Base-by-base conservation (phyloP, 2,113 vertebrate species). In the Rhynchomys soricoides region DNA sequence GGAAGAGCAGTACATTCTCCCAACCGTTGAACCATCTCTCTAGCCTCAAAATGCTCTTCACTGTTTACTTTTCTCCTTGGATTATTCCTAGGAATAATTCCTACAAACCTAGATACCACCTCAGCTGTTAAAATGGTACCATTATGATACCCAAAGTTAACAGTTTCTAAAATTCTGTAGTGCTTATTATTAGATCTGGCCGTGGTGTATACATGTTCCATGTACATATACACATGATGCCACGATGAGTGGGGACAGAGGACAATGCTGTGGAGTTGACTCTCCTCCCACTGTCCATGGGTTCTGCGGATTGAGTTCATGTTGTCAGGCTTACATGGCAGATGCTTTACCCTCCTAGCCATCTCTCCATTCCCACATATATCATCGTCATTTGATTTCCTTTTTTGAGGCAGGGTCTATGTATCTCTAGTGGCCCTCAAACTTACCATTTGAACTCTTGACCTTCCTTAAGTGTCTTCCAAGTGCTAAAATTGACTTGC, bases 41-140 rank as follows among this genome's bases (percentile, higher is more conserved):
- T 78, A 52, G 24, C 75, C 75, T 29, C 48, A 78, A 34, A 52
- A 15, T 78, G 48, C 48, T 48, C 48, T 52, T 78, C 16, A 52
- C 29, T 5, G 15, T 52, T 78, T 52, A 78, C 70, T 81, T 96
- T 95, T 75, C 77, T 11, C 68, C 16, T 29, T 88, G 70, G 9
- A 45, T 95, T 93, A 64, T 95, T 95, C 81, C 89, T 40, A 37
- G 15, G 66, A 37, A 68, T 68, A 34, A 68, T 68, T 68, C 13
- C 15, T 79, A 92, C 74, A 94, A 95, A 82, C 50, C 4, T 17
- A 96, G 45, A 59, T 34, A 55, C 52, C 37, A 79, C 90, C 86
- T 95, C n/a, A 95, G 9, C 12, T 91, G 17, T 89, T 92, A 96
- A 95, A 92, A n/a, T 79, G 24, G 52, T 93, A 89, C 34, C 5